phyloP scores from a whole-genome alignment of 1,140 invertebrate species.

The Chironomus striatipennis region DNA sequence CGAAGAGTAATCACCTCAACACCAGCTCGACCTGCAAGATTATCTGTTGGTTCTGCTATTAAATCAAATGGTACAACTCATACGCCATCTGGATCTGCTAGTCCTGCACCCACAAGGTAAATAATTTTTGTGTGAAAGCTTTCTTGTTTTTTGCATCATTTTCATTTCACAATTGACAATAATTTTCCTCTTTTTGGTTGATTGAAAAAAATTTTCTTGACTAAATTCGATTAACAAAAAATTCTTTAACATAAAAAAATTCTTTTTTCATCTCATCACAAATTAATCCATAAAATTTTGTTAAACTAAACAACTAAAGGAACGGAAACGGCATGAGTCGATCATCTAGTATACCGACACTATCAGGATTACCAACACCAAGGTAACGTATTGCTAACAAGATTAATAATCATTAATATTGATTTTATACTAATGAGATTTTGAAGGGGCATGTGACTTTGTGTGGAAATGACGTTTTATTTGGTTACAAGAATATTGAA shows the following conservation, averaged over 20 bases:
- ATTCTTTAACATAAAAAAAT: slow-evolving; percentile 26
- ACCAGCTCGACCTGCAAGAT: slow-evolving; percentile 46
- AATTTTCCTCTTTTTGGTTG: too few relatives aligned
- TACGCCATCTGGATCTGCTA: slow-evolving; percentile 63
- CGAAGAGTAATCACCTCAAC: slow-evolving; percentile 49
- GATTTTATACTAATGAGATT: too few relatives aligned
- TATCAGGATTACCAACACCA: slow-evolving; percentile 52
- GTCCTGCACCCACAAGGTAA: slow-evolving; percentile 60
- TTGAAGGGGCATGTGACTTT: too few relatives aligned
- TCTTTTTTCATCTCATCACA: neutral
- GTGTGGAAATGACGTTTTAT: too few relatives aligned
- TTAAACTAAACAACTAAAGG: slow-evolving; percentile 34
- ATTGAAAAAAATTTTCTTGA: too few relatives aligned
- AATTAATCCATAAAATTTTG: slow-evolving; percentile 25
- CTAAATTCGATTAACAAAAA: slow-evolving; percentile 25
- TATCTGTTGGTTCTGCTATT: slow-evolving; percentile 41
- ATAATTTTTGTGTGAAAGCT: slow-evolving; percentile 28
- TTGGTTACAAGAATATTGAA: too few relatives aligned
- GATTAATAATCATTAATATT: too few relatives aligned
- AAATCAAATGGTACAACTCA: slow-evolving; percentile 43
- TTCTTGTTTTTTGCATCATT: neutral
- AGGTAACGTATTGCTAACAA: neutral
- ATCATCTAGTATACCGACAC: slow-evolving; percentile 78
- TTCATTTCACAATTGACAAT: too few relatives aligned
- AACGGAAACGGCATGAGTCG: slow-evolving; percentile 60